Evolutionary conservation across 1,140 invertebrate species (phyloP).

Genomic region (Drosophila virilis): DNA sequence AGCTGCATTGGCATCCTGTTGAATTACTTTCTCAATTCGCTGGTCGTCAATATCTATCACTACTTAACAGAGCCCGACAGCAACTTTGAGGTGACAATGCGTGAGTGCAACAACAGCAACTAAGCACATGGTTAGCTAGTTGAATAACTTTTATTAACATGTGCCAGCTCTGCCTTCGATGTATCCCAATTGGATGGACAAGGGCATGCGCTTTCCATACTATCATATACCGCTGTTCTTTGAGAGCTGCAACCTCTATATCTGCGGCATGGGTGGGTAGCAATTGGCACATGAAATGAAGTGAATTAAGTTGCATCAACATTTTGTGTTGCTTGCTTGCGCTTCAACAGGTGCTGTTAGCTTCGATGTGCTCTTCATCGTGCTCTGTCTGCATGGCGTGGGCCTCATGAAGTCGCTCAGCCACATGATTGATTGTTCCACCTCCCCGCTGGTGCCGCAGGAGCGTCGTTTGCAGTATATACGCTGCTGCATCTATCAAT

Average conservation of each 20-base stretch:
- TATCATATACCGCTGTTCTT: constrained; percentile 64
- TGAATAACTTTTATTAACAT: not conserved
- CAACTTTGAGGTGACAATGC: constrained; percentile 51
- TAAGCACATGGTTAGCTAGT: not conserved
- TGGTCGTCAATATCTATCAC: constrained; percentile 52
- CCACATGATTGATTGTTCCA: constrained; percentile 60
- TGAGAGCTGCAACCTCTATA: constrained; percentile 49
- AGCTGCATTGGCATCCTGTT: constrained; percentile 46
- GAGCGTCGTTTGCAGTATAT: constrained; percentile 64
- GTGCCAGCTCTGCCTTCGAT: constrained; percentile 57
- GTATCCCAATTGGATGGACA: constrained; percentile 66
- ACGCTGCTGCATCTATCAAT: constrained; percentile 71
- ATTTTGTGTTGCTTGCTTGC: not conserved
- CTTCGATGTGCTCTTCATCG: constrained; percentile 76
- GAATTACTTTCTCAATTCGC: constrained; percentile 64
- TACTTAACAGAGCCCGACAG: constrained; percentile 24
- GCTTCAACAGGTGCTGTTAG: constrained; percentile 56
- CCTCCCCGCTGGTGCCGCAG: constrained; percentile 56
- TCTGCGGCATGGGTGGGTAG: constrained; percentile 72
- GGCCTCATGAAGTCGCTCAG: constrained; percentile 63
- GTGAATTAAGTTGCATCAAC: not conserved
- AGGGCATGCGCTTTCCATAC: constrained; percentile 71
- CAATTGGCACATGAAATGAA: not conserved
- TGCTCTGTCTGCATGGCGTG: constrained; percentile 67
- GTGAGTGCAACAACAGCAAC: constrained; percentile 43